phyloP scores from a whole-genome alignment of 2,113 vertebrate species.

The Columba livia region DNA sequence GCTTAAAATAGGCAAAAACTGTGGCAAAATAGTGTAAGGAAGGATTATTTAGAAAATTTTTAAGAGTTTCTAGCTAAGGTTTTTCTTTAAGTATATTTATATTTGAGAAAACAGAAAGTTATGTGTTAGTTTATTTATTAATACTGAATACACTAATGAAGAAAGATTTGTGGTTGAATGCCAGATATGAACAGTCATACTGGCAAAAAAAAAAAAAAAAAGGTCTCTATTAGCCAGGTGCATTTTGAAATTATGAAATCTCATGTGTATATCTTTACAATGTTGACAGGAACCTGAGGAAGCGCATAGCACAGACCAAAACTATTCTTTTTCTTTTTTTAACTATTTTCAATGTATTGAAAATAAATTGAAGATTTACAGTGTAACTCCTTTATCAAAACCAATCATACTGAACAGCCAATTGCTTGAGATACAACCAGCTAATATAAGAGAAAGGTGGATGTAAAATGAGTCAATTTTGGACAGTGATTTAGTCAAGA shows the following conservation, averaged over 20 bases:
- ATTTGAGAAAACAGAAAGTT: background rate
- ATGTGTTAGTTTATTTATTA: background rate
- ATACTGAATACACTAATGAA: background rate
- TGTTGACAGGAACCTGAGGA: background rate
- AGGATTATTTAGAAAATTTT: background rate
- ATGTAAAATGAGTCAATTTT: background rate
- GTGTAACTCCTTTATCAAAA: background rate
- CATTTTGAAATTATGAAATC: background rate
- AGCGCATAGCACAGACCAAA: background rate
- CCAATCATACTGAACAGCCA: background rate
- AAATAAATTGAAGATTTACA: background rate
- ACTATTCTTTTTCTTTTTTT: background rate
- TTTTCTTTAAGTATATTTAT: background rate
- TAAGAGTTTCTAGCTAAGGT: background rate
- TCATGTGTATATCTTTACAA: background rate
- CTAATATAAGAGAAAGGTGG: background rate
- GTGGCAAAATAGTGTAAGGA: background rate
- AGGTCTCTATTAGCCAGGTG: background rate
- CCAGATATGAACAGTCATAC: background rate
- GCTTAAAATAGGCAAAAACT: background rate
- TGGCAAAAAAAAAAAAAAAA: background rate
- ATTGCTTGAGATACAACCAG: background rate
- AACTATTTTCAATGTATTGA: background rate
- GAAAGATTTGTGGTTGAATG: background rate
- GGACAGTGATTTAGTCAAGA: background rate